phyloP scores from a whole-genome alignment of 2,888 invertebrate genomes.

The Dryobota labecula region DNA sequence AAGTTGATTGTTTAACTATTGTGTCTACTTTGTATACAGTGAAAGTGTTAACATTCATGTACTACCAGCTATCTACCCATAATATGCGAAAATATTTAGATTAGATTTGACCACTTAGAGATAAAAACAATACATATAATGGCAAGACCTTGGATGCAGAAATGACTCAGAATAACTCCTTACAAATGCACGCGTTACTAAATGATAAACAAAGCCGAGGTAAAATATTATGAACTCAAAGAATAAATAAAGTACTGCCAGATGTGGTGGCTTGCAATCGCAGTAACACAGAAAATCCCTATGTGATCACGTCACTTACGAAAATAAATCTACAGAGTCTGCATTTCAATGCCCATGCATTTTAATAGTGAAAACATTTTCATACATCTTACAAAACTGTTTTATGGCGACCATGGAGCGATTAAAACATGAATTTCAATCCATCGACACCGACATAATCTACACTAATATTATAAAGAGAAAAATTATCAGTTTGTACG shows the following conservation, averaged over 20 bases:
- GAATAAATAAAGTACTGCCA: neutral
- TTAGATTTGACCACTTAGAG: neutral
- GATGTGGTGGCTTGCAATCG: neutral
- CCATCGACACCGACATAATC: neutral
- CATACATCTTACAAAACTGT: neutral
- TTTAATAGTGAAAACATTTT: neutral
- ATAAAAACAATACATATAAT: neutral
- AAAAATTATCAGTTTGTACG: no score
- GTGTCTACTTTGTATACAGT: no score
- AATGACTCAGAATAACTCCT: neutral
- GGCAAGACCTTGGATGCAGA: neutral
- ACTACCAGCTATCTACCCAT: no score
- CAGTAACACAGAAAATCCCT: neutral
- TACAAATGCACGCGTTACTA: neutral
- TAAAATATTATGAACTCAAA: neutral
- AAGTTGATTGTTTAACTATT: no score
- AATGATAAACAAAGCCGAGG: constrained; percentile 5
- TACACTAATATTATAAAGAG: no score
- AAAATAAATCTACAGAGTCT: neutral
- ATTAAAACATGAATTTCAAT: neutral
- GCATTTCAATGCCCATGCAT: neutral
- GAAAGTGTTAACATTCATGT: no score
- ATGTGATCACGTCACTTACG: no score
- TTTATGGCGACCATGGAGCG: neutral
- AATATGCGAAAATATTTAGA: neutral